A percentile compares a stretch with the other conserved stretches of the same genome.
Conservation (phyloP, 2,888 invertebrate species). For the Platycnemis pennipes region DNA sequence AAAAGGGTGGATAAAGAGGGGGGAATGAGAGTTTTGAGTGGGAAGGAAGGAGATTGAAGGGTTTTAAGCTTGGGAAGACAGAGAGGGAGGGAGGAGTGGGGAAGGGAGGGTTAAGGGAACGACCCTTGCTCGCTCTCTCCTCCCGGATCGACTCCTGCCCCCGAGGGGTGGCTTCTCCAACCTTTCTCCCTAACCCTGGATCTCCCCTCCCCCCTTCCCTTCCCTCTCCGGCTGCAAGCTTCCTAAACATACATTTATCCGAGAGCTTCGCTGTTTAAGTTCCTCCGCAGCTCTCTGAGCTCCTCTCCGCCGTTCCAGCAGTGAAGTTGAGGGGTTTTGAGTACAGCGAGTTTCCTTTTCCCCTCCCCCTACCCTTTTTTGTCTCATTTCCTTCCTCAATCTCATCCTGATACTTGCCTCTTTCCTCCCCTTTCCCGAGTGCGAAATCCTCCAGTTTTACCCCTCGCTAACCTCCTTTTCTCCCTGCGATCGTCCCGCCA, state of each 20-base stretch:
- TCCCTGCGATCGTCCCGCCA: not conserved
- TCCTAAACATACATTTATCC: conserved; percentile 32
- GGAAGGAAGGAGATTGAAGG: conserved; percentile 21
- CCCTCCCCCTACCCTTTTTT: not conserved
- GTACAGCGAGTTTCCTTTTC: not conserved
- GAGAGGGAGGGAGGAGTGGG: not conserved
- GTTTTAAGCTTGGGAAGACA: not conserved
- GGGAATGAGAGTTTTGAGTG: conserved; percentile 13
- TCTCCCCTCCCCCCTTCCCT: not conserved
- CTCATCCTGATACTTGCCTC: not conserved
- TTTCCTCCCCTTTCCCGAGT: not conserved
- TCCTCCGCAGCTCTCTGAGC: not conserved
- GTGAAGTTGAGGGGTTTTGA: not conserved
- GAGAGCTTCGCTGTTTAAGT: conserved; percentile 10
- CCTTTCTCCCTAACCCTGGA: not conserved
- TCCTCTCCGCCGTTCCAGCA: not conserved
- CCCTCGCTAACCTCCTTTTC: not conserved
- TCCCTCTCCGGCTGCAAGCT: not conserved
- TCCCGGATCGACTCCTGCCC: not conserved
- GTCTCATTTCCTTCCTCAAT: not conserved
- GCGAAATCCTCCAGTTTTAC: not conserved
- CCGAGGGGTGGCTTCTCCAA: not conserved
- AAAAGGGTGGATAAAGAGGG: not conserved
- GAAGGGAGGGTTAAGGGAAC: not conserved
- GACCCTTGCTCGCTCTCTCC: not conserved